Evolutionary conservation across 2,797 vertebrate genomes (phyloP).

Genomic region (Tapirus indicus): DNA sequence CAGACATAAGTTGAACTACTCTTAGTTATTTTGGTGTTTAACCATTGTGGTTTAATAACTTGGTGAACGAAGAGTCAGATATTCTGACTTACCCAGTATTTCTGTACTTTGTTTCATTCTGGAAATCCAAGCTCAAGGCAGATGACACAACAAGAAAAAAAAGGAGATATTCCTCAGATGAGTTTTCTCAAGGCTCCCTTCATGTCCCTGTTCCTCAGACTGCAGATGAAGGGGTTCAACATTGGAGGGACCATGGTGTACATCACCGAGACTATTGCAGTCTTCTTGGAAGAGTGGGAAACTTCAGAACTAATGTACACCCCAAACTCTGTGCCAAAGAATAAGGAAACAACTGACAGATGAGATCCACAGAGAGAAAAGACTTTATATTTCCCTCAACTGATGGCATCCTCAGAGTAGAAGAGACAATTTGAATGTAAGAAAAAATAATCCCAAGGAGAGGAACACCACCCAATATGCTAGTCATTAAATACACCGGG

Average conservation of each 20-base stretch:
- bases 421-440: conserved; percentile 70
- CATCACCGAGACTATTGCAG: conserved; percentile 53
- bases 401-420: conserved; percentile 60
- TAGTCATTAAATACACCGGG: not conserved
- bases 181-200: conserved; percentile 33
- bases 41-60: no score
- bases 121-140: no score
- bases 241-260: conserved; percentile 69
- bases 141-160: no score
- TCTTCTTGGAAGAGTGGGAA: not conserved
- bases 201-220: no score
- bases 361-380: conserved; percentile 81
- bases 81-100: no score
- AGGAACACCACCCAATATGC: conserved; percentile 17
- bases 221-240: conserved; percentile 82
- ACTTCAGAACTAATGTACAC: conserved; percentile 69
- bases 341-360: conserved; percentile 68
- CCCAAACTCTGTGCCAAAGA: conserved; percentile 75
- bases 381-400: conserved; percentile 50
- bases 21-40: no score
- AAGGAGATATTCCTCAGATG: no score
- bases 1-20: no score
- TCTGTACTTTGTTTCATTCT: no score
- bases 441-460: conserved; percentile 66
- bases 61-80: no score